Evolutionary conservation across 2,888 invertebrate species (phyloP).

Genomic region (Abrostola triplasia): DNA sequence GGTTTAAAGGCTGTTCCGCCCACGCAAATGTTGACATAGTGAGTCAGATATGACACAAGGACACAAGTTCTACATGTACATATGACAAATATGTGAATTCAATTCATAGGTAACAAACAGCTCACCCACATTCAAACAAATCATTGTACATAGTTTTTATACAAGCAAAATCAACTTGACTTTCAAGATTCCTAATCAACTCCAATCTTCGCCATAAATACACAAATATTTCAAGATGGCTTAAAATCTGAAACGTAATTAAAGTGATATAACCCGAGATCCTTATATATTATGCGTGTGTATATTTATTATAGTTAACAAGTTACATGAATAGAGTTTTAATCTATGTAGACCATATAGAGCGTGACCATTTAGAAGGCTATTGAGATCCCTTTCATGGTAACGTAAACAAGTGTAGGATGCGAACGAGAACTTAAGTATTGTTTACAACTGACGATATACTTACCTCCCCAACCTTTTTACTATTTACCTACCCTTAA

Average conservation of each 20-base stretch:
- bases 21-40: conserved; percentile 81
- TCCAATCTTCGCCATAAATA: too few relatives aligned
- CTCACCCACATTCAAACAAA: conserved; percentile 63
- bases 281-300: neutral
- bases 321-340: conserved; percentile 32
- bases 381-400: conserved; percentile 62
- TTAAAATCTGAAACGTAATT: neutral
- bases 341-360: conserved; percentile 55
- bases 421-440: conserved; percentile 21
- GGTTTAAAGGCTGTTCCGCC: conserved; percentile 79
- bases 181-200: too few relatives aligned
- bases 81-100: conserved; percentile 78
- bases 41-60: conserved; percentile 85
- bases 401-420: conserved; percentile 51
- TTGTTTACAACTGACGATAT: conserved; percentile 8
- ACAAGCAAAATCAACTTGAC: too few relatives aligned
- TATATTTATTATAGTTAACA: conserved; percentile 11
- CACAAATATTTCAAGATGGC: too few relatives aligned
- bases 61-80: conserved; percentile 58
- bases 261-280: neutral
- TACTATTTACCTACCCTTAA: too few relatives aligned
- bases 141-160: too few relatives aligned
- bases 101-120: conserved; percentile 71
- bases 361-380: conserved; percentile 68
- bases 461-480: too few relatives aligned